Percentiles rank a stretch among this genome's conserved stretches.
Evolutionary conservation across 2,113 vertebrate species (phyloP).

Genomic region (Asarcornis scutulata): DNA sequence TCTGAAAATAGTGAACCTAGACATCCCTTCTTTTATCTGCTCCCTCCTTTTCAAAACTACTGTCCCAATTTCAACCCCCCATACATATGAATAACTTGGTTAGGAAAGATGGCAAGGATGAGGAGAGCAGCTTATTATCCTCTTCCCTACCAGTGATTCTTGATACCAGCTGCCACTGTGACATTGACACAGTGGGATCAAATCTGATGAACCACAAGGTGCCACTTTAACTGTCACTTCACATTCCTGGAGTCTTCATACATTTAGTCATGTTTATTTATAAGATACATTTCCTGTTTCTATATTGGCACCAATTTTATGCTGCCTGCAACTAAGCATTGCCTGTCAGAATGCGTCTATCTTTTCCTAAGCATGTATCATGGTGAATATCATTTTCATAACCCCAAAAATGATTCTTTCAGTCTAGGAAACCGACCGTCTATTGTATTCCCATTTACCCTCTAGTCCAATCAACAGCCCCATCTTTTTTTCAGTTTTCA

Average conservation of each 20-base stretch:
- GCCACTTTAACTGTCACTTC: conserved; percentile 67
- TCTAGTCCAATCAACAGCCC: background rate
- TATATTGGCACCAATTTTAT: conserved; percentile 64
- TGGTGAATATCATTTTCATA: conserved; percentile 38
- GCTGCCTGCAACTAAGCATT: conserved; percentile 33
- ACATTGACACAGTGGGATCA: conserved; percentile 64
- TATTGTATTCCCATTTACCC: conserved; percentile 38
- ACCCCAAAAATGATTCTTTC: conserved; percentile 3
- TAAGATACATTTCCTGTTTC: conserved; percentile 61
- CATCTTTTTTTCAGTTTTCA: background rate
- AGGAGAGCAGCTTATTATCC: conserved; percentile 50
- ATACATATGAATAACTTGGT: conserved; percentile 47
- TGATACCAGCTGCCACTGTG: conserved; percentile 52
- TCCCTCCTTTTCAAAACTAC: background rate
- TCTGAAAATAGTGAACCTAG: background rate
- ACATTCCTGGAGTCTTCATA: conserved; percentile 61
- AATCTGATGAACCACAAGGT: conserved; percentile 66
- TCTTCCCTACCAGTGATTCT: conserved; percentile 21
- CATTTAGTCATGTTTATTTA: conserved; percentile 72
- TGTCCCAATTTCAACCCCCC: background rate
- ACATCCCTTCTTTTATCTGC: background rate
- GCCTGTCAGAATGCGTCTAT: conserved; percentile 47
- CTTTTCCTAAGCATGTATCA: conserved; percentile 22
- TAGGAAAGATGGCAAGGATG: conserved; percentile 19
- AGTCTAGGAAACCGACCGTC: background rate